Conservation (phyloP, 1,140 invertebrate species). For the Frieseomelitta varia region DNA sequence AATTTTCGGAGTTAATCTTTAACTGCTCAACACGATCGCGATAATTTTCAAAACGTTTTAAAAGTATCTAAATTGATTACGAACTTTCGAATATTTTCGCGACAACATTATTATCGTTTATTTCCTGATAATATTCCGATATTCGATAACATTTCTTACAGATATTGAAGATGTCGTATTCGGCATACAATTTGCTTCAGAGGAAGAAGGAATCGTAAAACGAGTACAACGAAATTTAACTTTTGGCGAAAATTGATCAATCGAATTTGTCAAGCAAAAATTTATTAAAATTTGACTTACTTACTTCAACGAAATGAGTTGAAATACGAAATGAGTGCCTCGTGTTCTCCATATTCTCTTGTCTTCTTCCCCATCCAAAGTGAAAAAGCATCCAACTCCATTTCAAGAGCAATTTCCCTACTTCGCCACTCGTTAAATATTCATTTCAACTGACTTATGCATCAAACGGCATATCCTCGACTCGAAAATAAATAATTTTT, state of each 20-base stretch:
- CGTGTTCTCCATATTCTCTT: neutral
- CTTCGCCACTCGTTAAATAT: neutral
- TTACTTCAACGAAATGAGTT: neutral
- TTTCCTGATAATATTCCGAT: no score
- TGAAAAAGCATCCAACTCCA: neutral
- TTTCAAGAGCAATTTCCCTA: neutral
- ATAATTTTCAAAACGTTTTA: no score
- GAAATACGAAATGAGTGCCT: neutral
- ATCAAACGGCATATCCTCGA: neutral
- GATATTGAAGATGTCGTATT: conserved; percentile 60
- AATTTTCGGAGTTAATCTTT: no score
- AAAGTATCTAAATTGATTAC: no score
- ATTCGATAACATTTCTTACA: conserved; percentile 3
- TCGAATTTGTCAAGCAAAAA: neutral
- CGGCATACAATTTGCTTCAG: conserved; percentile 56
- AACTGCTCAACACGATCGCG: no score
- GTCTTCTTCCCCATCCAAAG: neutral
- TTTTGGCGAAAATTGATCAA: no score
- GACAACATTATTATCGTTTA: neutral
- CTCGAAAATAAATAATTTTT: neutral
- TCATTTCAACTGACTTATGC: neutral
- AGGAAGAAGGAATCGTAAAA: conserved; percentile 6
- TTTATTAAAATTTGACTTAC: neutral
- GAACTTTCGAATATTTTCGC: neutral
- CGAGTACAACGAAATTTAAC: no score